Percentiles rank a stretch among this genome's conserved stretches.
phyloP scores from a whole-genome alignment of 2,113 vertebrate genomes.

The Mugil cephalus region DNA sequence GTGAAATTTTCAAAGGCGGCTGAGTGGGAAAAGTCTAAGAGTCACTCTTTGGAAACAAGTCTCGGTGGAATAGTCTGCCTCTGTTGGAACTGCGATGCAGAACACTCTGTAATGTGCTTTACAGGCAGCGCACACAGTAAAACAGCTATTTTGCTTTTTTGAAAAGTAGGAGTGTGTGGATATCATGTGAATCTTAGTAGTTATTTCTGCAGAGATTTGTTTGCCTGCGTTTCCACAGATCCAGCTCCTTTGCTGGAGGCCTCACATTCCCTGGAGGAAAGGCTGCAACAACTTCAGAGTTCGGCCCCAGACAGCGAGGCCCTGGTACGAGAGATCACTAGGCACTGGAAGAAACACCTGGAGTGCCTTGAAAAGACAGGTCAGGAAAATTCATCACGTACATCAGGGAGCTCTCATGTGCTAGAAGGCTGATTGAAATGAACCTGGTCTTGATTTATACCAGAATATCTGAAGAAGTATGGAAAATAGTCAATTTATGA shows the following conservation, averaged over 20 bases:
- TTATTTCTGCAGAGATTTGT: conserved; percentile 54
- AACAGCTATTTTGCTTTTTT: conserved; percentile 68
- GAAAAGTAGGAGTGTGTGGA: conserved; percentile 45
- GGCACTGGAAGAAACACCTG: conserved; percentile 88
- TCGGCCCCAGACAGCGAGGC: conserved; percentile 82
- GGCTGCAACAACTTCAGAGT: conserved; percentile 89
- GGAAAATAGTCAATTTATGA: neutral
- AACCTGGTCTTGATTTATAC: neutral
- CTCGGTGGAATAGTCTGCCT: conserved; percentile 71
- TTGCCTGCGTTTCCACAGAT: conserved; percentile 79
- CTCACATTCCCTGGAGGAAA: conserved; percentile 88
- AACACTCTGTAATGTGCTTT: conserved; percentile 71
- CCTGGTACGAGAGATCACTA: conserved; percentile 84
- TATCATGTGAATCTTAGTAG: conserved; percentile 39
- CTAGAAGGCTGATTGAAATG: neutral
- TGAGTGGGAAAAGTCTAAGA: conserved; percentile 63
- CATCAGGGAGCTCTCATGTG: neutral
- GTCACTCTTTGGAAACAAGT: conserved; percentile 77
- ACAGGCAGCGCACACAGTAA: conserved; percentile 53
- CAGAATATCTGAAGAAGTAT: neutral
- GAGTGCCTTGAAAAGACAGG: conserved; percentile 88
- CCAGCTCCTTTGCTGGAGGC: conserved; percentile 91
- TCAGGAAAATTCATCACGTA: conserved; percentile 65
- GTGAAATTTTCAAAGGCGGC: conserved; percentile 74
- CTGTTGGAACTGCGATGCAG: conserved; percentile 62